Evolutionary conservation across 2,888 invertebrate genomes (phyloP).

Genomic region (Ariolimax columbianus): DNA sequence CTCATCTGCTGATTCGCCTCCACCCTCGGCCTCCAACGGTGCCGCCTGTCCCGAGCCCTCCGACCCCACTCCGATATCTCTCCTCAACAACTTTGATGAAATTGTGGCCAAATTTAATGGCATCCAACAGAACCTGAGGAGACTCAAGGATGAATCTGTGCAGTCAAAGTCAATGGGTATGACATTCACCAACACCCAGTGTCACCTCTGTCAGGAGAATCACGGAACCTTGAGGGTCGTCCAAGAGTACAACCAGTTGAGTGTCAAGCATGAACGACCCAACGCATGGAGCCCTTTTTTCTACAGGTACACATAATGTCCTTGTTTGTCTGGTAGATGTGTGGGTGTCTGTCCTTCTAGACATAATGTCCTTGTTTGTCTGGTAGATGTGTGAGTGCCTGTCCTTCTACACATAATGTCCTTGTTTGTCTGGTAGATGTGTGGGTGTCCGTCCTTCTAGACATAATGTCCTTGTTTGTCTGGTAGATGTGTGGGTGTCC

Average conservation of each 20-base stretch:
- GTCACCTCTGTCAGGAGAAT: slow-evolving; percentile 69
- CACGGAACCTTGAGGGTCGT: slow-evolving; percentile 73
- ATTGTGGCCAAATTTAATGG: slow-evolving; percentile 70
- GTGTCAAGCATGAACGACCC: slow-evolving; percentile 67
- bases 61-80: slow-evolving; percentile 60
- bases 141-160: slow-evolving; percentile 69
- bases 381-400: no score
- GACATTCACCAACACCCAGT: slow-evolving; percentile 70
- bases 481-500: no score
- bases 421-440: no score
- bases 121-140: slow-evolving; percentile 63
- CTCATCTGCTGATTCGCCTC: neutral
- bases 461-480: no score
- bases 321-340: neutral
- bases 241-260: slow-evolving; percentile 69
- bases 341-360: no score
- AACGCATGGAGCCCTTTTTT: slow-evolving; percentile 60
- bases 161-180: slow-evolving; percentile 69
- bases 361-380: no score
- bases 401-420: no score
- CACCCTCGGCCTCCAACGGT: slow-evolving; percentile 52
- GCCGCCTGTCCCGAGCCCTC: slow-evolving; percentile 49
- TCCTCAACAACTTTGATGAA: slow-evolving; percentile 71
- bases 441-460: no score
- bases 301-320: slow-evolving; percentile 56